Conservation (phyloP, 2,888 invertebrate genomes). For the Andrena bicolor region DNA sequence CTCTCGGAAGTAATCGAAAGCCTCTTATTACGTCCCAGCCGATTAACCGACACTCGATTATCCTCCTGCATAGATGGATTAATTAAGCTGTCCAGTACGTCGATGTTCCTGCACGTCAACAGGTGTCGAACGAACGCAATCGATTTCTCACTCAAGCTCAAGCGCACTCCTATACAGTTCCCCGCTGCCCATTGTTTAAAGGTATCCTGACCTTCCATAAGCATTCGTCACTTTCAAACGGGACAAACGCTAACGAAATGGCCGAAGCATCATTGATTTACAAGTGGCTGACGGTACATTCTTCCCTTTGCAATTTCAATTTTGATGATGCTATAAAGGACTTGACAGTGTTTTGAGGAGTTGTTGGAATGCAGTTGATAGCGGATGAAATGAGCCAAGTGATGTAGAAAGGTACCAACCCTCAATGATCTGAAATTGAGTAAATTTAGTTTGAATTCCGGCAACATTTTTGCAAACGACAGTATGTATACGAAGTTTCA, state of each 20-base stretch:
- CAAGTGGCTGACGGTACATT: not conserved
- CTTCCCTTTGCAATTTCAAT: no score
- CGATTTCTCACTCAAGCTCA: constrained; percentile 45
- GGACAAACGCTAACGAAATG: constrained; percentile 6
- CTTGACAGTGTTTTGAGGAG: not conserved
- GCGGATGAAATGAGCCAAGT: no score
- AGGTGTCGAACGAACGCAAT: constrained; percentile 51
- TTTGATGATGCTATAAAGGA: no score
- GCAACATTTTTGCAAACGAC: no score
- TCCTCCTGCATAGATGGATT: constrained; percentile 49
- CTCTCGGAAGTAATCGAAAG: constrained; percentile 58
- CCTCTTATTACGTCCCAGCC: constrained; percentile 50
- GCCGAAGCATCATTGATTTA: not conserved
- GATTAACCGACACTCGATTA: constrained; percentile 58
- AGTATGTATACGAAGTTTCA: no score
- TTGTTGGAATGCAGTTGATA: not conserved
- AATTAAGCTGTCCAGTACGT: constrained; percentile 50
- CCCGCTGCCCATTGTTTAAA: not conserved
- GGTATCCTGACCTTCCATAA: constrained; percentile 11
- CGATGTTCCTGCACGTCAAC: constrained; percentile 43
- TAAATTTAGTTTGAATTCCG: no score
- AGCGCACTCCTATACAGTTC: not conserved
- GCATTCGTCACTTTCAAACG: constrained; percentile 32
- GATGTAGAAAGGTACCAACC: no score
- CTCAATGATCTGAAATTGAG: no score